Base-by-base conservation (phyloP, 2,888 invertebrate species). In the Cenopis cana region DNA sequence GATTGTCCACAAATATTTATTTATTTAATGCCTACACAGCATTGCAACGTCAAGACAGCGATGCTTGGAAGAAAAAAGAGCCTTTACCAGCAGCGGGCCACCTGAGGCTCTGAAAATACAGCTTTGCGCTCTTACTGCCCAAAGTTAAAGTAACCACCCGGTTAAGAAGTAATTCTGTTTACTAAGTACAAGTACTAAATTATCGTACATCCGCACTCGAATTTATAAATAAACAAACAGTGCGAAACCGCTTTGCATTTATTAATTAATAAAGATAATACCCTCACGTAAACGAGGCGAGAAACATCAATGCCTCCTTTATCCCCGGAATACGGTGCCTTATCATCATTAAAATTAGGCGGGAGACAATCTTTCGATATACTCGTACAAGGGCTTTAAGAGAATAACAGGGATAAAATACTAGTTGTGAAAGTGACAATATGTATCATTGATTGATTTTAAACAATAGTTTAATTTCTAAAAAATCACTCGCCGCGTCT, bases 191-290 rank as follows among this genome's bases (percentile, higher is more conserved):
- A 38, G 20, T 17, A 61, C 49, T 61, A 33, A 60, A 49, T 49
- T 14, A 41, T 59, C 59, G 41, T 59, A 24, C 14, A 59, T 41
- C 20, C 41, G 41, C 49, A 46, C 24, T 10, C 12, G 17, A 49
- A 17, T 29, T 41, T 56, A 50, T 69, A 41, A 64, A 64, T 69
- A 57, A 64, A 50, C 57, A 69, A 59, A 69, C 69, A 50, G 57
- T 64, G 57, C 38, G 41, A 59, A 59, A 59, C 57, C 67, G 69
- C 69, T 69, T 64, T 69, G 69, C 64, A 69, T 69, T 69, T 69
- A 57, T 69, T 69, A 69, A 69, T 69, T 69, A 69, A 69, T 64
- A 64, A 69, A 69, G 69, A 69, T 69, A 69, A 69, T 69, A 64
- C 57, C 50, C 56, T 18, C 57, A 64, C 69, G 64, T 64, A 69